Evolutionary conservation across 2,113 vertebrate genomes (phyloP), one percentile per base, ranked within the genome.

Genomic region (Rhabdomys dilectus): DNA sequence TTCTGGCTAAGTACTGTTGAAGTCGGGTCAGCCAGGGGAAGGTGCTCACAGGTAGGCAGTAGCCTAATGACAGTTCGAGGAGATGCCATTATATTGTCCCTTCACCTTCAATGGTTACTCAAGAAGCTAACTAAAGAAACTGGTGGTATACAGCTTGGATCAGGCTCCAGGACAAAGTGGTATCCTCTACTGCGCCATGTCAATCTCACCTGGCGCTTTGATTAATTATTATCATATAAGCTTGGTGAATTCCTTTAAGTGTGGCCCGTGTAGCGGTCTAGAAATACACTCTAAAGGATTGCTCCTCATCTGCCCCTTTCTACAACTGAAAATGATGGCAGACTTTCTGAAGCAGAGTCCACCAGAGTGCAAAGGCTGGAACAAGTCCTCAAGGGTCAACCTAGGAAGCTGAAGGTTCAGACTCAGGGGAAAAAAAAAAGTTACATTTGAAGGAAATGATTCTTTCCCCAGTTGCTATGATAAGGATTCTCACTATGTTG

Each of bases 41-140:
- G 48, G 53, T 39, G 53, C 70, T 88, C 53, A 92, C 17, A 66
- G 58, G 56, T 2, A 73, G 70, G 36, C 3, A 19, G 16, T 19
- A 21, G 17, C 76, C 24, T 24, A 70, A 4, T 64, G 82, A 60
- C 64, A 88, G 1, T 91, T 70, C 36, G 36, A 5, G 51, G 48
- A 39, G 93, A 56, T 19, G 24, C 42, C 53, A 60, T 48, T 22
- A 60, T 15, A 8, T 17, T 36, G 56, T 89, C 39, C 88, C 22
- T 91, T 85, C 21, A 51, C 26, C 36, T 62, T 2, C n/a, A 34
- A 34, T 2, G 5, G 6, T 85, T 36, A 34, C 36, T 93, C 29
- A 72, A 80, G 80, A 96, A 94, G 45, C 39, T 84, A 42, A 62
- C 64, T 92, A 51, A 75, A 84, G 87, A 93, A 76, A 84, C 89